Base-by-base conservation (phyloP, 23 tunicate genomes). In the Halocynthia aurantium region DNA sequence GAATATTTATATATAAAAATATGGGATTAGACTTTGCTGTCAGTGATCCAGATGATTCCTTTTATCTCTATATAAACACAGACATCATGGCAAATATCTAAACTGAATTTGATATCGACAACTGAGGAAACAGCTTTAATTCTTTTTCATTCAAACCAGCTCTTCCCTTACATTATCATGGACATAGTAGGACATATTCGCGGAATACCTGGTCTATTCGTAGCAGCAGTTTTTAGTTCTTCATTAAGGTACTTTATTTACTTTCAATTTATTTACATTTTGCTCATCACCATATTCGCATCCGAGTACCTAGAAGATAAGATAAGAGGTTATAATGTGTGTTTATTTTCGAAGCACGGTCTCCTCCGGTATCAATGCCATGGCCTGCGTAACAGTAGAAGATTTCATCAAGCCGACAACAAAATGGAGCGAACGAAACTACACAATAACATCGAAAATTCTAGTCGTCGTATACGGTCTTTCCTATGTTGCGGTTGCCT, bases 351-450 rank as follows among this genome's bases (percentile, higher is more conserved):
- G 44, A 31, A 92, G 98, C 80, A 92, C 98, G 7, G 82, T 92
- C 7, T 92, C 98, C 0, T 92, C 98, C 15, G 98, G 93, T 11
- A 92, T 92, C 68, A 92, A 92, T 72, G 98, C 98, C 7, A 92
- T 92, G 98, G 98, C 92, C 5, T 92, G 98, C 61, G 98, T 92
- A 31, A 70, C 85, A 7, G 64, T 92, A 53, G 98, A 92, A 92
- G 98, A 92, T 83, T 86, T 92, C 53, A 68, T 92, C 1, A 81
- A 70, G 51, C 98, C 98, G n/a, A 17, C 55, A 55, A 82, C 93
- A 0, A 76, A 82, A 19, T 92, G 88, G 90, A 55, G 75, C 15
- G 81, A 92, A 7, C 31, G 20, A 8, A 53, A 85, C 10, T 92
- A 92, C 88, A 79, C 81, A 6, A 78, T 67, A 7, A 12, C 68